These are phyloP conservation scores for Macrobrachium rosenbergii DNA, from an alignment of 1,140 invertebrate species.

Conservation along the genomic window DNA sequence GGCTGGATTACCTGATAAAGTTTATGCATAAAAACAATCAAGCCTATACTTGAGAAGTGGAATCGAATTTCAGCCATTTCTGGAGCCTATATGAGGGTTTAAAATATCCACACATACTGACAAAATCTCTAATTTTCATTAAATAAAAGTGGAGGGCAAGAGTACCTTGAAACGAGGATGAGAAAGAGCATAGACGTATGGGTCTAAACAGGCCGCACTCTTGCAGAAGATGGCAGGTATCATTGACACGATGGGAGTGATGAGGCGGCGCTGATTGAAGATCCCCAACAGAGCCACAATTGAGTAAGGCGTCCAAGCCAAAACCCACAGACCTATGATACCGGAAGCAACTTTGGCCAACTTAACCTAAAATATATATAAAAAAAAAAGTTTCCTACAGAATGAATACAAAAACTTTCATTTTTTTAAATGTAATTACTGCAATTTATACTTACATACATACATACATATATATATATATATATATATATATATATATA, in stretches of 20 bases:
- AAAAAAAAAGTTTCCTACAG: background rate
- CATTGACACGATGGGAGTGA: slow-evolving; percentile 88
- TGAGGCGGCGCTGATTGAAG: slow-evolving; percentile 81
- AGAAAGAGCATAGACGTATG: slow-evolving; percentile 86
- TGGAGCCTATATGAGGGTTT: too few relatives aligned
- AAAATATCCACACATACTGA: too few relatives aligned
- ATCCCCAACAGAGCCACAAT: slow-evolving; percentile 85
- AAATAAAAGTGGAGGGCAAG: background rate
- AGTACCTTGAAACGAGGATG: slow-evolving; percentile 75
- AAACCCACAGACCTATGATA: slow-evolving; percentile 79
- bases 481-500: slow-evolving; percentile 8
- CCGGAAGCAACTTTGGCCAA: slow-evolving; percentile 56
- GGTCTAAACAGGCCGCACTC: slow-evolving; percentile 87
- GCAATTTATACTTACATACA: background rate
- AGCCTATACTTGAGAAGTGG: too few relatives aligned
- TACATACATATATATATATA: background rate
- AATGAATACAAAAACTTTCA: too few relatives aligned
- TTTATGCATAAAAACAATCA: too few relatives aligned
- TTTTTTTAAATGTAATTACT: too few relatives aligned
- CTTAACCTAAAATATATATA: slow-evolving; percentile 39
- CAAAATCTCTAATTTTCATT: too few relatives aligned
- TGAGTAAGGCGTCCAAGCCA: slow-evolving; percentile 89
- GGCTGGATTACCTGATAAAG: too few relatives aligned
- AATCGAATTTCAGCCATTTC: background rate
- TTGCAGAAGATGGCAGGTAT: slow-evolving; percentile 89